A percentile compares a stretch with the other conserved stretches of the same genome.
phyloP scores from a whole-genome alignment of 2,888 invertebrate species.

The Arge pagana region DNA sequence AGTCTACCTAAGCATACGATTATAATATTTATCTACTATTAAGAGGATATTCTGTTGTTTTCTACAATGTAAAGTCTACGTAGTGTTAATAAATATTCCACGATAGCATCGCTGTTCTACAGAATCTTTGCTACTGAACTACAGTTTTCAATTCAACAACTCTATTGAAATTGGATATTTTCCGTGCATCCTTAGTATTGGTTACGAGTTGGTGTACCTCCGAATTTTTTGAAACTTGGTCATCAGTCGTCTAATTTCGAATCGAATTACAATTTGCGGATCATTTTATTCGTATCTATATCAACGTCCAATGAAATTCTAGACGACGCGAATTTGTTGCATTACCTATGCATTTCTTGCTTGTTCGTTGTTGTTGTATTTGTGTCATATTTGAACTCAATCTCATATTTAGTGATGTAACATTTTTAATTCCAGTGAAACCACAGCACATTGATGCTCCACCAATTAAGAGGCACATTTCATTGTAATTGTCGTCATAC shows the following conservation, averaged over 20 bases:
- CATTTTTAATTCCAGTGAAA: conserved; percentile 56
- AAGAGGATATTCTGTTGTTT: conserved; percentile 44
- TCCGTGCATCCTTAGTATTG: too few species aligned
- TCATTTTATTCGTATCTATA: too few species aligned
- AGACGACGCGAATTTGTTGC: too few species aligned
- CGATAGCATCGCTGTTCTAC: conserved; percentile 10
- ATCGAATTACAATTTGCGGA: too few species aligned
- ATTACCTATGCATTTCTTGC: conserved; percentile 1
- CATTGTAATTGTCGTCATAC: conserved; percentile 49
- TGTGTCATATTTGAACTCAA: background rate
- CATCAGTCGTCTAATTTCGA: too few species aligned
- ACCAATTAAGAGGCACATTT: conserved; percentile 53
- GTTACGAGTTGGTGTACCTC: too few species aligned
- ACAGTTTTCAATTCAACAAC: too few species aligned
- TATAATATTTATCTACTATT: conserved; percentile 15
- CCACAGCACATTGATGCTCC: conserved; percentile 57
- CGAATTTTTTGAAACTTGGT: too few species aligned
- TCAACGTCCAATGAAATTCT: too few species aligned
- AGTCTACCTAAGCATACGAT: background rate
- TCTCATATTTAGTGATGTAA: conserved; percentile 38
- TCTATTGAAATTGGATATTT: too few species aligned
- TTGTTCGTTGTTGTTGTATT: conserved; percentile 20
- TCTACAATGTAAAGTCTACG: conserved; percentile 53
- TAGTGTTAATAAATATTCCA: conserved; percentile 40
- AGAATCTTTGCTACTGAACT: too few species aligned